Percentiles rank a stretch among this genome's conserved stretches.
Evolutionary conservation across 2,888 invertebrate species (phyloP).

Genomic region (Nemurella pictetii): DNA sequence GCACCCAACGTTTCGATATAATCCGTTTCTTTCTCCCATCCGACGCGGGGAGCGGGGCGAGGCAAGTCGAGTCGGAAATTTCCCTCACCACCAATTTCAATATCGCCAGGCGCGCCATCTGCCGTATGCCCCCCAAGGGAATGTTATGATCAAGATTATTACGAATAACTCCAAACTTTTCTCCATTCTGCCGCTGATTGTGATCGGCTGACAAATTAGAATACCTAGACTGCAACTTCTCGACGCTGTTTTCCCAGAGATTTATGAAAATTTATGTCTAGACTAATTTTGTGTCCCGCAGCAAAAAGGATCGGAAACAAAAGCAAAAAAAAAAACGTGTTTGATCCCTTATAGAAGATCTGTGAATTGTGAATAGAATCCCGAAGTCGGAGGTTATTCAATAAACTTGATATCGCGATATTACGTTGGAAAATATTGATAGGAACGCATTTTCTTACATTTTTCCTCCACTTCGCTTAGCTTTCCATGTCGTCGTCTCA

Average conservation of each 20-base stretch:
- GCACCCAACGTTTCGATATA: not conserved
- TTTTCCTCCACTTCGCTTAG: not conserved
- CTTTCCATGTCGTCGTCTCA: not conserved
- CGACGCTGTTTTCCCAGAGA: not conserved
- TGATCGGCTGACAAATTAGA: not conserved
- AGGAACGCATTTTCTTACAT: not conserved
- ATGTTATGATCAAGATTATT: conserved; percentile 13
- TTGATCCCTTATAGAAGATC: not conserved
- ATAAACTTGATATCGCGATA: not conserved
- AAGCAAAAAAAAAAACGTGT: not conserved
- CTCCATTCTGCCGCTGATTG: not conserved
- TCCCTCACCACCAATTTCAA: conserved; percentile 39
- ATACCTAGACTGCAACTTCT: not conserved
- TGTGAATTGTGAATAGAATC: not conserved
- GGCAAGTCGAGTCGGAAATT: conserved; percentile 13
- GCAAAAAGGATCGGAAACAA: not conserved
- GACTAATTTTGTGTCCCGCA: not conserved
- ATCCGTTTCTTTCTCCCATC: not conserved
- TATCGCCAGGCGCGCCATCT: conserved; percentile 35
- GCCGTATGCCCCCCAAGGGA: conserved; percentile 31
- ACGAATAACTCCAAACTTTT: conserved; percentile 20
- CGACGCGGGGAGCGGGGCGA: too few relatives aligned
- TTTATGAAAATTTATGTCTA: not conserved
- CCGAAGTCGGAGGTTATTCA: not conserved
- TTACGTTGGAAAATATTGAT: not conserved